phyloP scores from a whole-genome alignment of 2,113 vertebrate genomes.

The Zosterops hypoxanthus region DNA sequence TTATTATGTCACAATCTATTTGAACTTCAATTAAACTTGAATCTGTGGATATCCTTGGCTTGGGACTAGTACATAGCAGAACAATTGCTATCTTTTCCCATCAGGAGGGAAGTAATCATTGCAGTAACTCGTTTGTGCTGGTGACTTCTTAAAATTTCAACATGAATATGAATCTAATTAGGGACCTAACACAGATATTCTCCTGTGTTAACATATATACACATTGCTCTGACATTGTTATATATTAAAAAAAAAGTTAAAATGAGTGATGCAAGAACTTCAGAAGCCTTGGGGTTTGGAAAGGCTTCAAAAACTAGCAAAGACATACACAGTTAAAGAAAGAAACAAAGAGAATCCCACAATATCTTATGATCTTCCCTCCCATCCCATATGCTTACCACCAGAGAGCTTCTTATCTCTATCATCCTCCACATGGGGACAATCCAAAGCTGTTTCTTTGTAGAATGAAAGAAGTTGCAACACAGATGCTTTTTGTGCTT shows the following conservation, averaged over 20 bases:
- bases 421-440: conserved; percentile 15
- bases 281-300: conserved; percentile 54
- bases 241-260: background rate
- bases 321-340: conserved; percentile 15
- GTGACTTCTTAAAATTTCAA: conserved; percentile 11
- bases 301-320: conserved; percentile 29
- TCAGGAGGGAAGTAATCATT: background rate
- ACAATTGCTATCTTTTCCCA: conserved; percentile 6
- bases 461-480: background rate
- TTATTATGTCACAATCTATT: background rate
- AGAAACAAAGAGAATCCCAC: conserved; percentile 56
- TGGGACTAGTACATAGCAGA: background rate
- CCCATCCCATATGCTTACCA: conserved; percentile 39
- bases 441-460: conserved; percentile 10
- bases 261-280: conserved; percentile 26
- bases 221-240: conserved; percentile 3
- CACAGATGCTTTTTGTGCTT: background rate
- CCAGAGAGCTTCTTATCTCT: conserved; percentile 27
- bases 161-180: conserved; percentile 44
- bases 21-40: background rate
- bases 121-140: background rate
- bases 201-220: conserved; percentile 18
- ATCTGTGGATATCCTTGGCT: conserved; percentile 15
- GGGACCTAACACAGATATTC: background rate
- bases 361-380: conserved; percentile 55